Evolutionary conservation across 2,113 vertebrate species (phyloP).

Genomic region (Trematomus loennbergii): DNA sequence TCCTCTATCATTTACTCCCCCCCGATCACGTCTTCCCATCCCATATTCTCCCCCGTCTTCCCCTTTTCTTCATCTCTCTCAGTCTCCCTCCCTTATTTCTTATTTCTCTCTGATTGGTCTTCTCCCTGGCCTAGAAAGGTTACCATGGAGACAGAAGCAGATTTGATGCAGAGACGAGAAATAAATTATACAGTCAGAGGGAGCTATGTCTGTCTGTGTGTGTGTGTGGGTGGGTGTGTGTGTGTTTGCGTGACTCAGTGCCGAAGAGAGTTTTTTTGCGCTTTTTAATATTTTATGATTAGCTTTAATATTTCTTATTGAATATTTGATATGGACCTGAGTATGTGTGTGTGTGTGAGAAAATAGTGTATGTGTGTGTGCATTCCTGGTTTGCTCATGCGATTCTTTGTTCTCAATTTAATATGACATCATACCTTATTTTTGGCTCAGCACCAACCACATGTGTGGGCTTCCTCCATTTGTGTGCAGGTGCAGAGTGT

Average conservation of each 20-base stretch:
- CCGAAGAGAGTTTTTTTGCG: constrained; percentile 43
- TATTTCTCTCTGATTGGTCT: constrained; percentile 53
- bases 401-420: constrained; percentile 34
- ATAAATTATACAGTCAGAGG: constrained; percentile 79
- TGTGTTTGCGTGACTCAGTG: constrained; percentile 48
- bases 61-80: constrained; percentile 30
- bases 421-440: constrained; percentile 65
- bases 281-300: constrained; percentile 71
- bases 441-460: constrained; percentile 32
- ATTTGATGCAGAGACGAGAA: constrained; percentile 78
- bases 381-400: background rate
- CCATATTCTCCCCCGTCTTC: background rate
- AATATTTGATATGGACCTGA: constrained; percentile 56
- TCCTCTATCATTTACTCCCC: background rate
- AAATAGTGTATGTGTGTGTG: background rate
- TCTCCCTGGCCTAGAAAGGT: constrained; percentile 81
- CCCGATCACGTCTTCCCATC: background rate
- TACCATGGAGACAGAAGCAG: constrained; percentile 85
- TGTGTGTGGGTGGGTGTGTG: background rate
- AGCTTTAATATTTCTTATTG: constrained; percentile 53
- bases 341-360: background rate
- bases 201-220: constrained; percentile 37
- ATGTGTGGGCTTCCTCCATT: constrained; percentile 52
- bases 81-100: constrained; percentile 50
- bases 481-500: constrained; percentile 50